Percentiles rank a stretch among this genome's conserved stretches.
phyloP scores from a whole-genome alignment of 2,797 vertebrate genomes.

The Aplochiton taeniatus region DNA sequence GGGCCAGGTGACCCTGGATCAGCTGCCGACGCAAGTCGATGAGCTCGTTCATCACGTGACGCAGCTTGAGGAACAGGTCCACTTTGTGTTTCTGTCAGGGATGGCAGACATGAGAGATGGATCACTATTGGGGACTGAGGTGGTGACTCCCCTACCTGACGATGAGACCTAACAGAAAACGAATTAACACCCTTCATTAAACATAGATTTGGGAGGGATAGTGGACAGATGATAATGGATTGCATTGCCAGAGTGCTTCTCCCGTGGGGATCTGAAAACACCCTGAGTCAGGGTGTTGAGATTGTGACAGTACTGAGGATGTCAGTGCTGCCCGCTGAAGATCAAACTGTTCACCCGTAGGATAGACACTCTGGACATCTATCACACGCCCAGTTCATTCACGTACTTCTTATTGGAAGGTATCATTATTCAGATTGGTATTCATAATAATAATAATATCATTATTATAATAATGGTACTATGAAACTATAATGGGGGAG shows the following conservation, averaged over 20 bases:
- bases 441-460: no score
- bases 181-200: not conserved
- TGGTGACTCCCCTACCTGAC: not conserved
- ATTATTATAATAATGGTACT: no score
- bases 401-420: not conserved
- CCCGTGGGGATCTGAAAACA: no score
- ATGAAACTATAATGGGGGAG: no score
- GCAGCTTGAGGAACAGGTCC: slow-evolving; percentile 98
- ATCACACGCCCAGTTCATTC: not conserved
- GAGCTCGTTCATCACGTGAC: slow-evolving; percentile 98
- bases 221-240: not conserved
- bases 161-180: not conserved
- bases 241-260: not conserved
- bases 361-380: not conserved
- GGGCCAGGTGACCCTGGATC: slow-evolving; percentile 95
- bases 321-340: no score
- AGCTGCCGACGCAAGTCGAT: slow-evolving; percentile 97
- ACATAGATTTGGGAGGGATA: not conserved
- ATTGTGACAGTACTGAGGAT: no score
- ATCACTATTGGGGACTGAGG: not conserved
- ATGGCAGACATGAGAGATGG: not conserved
- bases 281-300: no score
- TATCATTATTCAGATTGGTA: no score
- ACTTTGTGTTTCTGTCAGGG: slow-evolving; percentile 92
- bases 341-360: no score